A percentile compares a stretch with the other conserved stretches of the same genome.
Evolutionary conservation across 1,140 invertebrate genomes (phyloP).

Genomic region (Drosophila ambigua): DNA sequence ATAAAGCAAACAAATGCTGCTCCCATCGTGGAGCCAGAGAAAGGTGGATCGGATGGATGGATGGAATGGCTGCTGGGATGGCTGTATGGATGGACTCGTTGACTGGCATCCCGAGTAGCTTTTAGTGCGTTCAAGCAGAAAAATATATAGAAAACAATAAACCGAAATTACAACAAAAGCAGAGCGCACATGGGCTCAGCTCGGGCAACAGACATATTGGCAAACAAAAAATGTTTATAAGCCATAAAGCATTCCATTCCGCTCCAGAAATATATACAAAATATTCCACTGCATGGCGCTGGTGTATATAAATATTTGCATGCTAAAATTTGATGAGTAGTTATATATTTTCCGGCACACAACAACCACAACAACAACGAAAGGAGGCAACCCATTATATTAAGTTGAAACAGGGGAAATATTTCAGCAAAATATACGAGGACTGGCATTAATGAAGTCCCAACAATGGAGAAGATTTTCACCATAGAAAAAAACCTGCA

Average conservation of each 20-base stretch:
- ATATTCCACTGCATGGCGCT: no score
- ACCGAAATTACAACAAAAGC: constrained; percentile 73
- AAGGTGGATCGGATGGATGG: constrained; percentile 17
- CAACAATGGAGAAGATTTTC: constrained; percentile 40
- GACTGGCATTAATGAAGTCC: constrained; percentile 56
- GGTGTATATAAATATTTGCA: constrained; percentile 56
- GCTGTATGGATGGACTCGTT: constrained; percentile 17
- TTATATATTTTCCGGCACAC: constrained; percentile 49
- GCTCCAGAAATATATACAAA: constrained; percentile 14
- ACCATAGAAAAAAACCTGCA: constrained; percentile 4
- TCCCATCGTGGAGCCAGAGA: constrained; percentile 24
- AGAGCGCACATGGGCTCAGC: constrained; percentile 11
- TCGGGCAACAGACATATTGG: constrained; percentile 48
- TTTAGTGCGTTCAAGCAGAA: constrained; percentile 80
- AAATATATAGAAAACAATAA: constrained; percentile 82
- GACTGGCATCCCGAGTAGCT: constrained; percentile 73
- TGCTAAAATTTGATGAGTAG: constrained; percentile 74
- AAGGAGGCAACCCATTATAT: no score
- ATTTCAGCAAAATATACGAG: constrained; percentile 21
- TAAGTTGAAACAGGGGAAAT: constrained; percentile 16
- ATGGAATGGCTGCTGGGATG: constrained; percentile 33
- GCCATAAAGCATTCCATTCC: constrained; percentile 56
- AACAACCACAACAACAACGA: no score
- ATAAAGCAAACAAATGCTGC: constrained; percentile 77
- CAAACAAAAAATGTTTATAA: constrained; percentile 78